A percentile compares a stretch with the other conserved stretches of the same genome.
Evolutionary conservation across 2,113 vertebrate genomes (phyloP).

Genomic region (Lophius piscatorius): DNA sequence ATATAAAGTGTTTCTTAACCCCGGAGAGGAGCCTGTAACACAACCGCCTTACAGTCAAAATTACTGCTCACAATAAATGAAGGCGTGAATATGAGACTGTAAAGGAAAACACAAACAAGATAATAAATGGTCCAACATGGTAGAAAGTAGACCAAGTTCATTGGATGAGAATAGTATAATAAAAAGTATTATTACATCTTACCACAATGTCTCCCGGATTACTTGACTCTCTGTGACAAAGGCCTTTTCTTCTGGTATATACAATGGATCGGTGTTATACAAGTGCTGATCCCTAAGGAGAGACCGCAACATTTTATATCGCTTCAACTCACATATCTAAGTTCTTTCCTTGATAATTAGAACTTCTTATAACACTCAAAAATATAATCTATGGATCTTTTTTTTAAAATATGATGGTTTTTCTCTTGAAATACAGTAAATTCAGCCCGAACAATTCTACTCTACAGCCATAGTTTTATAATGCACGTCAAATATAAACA

Average conservation of each 20-base stretch:
- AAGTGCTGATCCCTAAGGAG: constrained; percentile 91
- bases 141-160: neutral
- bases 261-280: constrained; percentile 90
- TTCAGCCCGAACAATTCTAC: no score
- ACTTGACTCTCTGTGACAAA: constrained; percentile 94
- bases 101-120: no score
- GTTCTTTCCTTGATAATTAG: no score
- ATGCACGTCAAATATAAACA: neutral
- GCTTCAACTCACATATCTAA: no score
- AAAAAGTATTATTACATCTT: constrained; percentile 60
- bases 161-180: constrained; percentile 1
- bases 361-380: neutral
- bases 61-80: neutral
- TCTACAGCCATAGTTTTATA: no score
- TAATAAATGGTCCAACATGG: neutral
- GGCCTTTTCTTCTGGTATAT: constrained; percentile 89
- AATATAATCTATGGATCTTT: no score
- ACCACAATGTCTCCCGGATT: constrained; percentile 96
- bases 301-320: no score
- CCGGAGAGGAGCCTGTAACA: constrained; percentile 93
- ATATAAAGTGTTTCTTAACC: constrained; percentile 95
- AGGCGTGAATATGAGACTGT: neutral
- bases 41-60: neutral
- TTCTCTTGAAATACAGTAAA: no score
- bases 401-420: no score